These are phyloP conservation scores for Chrysoperla carnea DNA, from an alignment of 1,140 invertebrate species.

Conservation along the genomic window DNA sequence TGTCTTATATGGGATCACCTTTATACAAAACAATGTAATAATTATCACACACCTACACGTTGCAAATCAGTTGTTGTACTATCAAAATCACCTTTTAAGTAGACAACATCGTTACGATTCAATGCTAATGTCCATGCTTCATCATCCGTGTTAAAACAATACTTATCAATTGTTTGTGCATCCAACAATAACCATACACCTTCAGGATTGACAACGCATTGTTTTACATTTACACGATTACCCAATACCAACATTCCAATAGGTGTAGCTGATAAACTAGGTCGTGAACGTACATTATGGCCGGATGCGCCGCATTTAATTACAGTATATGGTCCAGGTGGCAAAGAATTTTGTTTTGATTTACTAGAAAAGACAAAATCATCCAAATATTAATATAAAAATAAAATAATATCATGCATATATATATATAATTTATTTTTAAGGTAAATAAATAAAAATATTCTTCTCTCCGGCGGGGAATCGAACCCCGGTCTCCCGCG, in stretches of 20 bases:
- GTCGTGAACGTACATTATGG: slow-evolving; percentile 57
- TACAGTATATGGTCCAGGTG: slow-evolving; percentile 24
- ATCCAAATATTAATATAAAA: too few species aligned
- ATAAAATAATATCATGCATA: too few species aligned
- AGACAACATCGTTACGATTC: slow-evolving; percentile 44
- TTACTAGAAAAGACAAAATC: background rate
- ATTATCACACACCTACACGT: too few species aligned
- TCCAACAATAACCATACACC: slow-evolving; percentile 53
- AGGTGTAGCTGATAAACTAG: slow-evolving; percentile 53
- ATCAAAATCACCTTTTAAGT: slow-evolving; percentile 41
- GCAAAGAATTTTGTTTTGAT: slow-evolving; percentile 16
- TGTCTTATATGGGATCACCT: too few species aligned
- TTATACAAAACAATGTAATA: too few species aligned
- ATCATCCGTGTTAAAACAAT: slow-evolving; percentile 44
- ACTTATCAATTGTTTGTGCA: slow-evolving; percentile 39
- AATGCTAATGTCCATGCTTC: slow-evolving; percentile 64
- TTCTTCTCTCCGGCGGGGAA: too few species aligned
- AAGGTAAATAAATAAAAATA: too few species aligned
- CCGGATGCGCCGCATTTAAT: slow-evolving; percentile 67
- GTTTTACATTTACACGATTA: slow-evolving; percentile 45
- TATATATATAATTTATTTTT: too few species aligned
- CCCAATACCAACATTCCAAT: slow-evolving; percentile 60
- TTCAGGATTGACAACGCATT: slow-evolving; percentile 46
- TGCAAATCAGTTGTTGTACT: too few species aligned
- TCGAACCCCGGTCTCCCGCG: too few species aligned